Base-by-base conservation (phyloP, 2,888 invertebrate species). In the Troides oblongomaculatus region DNA sequence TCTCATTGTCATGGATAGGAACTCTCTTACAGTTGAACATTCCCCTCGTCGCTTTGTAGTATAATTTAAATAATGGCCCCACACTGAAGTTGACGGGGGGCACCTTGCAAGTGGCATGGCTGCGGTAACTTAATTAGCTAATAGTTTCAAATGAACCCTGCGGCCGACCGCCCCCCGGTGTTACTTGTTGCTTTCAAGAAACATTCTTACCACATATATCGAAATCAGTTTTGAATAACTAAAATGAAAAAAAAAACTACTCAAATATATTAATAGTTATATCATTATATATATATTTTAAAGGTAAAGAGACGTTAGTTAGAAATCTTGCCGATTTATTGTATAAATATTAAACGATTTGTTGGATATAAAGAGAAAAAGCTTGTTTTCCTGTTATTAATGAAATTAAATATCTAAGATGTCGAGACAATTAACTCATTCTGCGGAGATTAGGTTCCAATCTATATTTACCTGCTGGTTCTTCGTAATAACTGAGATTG, bases 41-140 rank as follows among this genome's bases (percentile, higher is more conserved):
- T 17, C n/a, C 30, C 53, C 7, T 56, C 4, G n/a, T n/a, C n/a
- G 50, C 50, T 17, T 50, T 17, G 18, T n/a, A 57, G 18, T 5
- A 57, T 12, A 57, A 58, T 21, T 25, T 21, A 59, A 30, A 12
- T 30, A 14, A 59, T 59, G 17, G 59, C 59, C 30, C 59, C 57
- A 21, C 21, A 57, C n/a, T 21, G 30, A 25, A 25, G 60, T n/a
- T 0, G 39, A 61, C 39, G 17, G 39, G 39, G 39, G 39, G 60
- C 60, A 17, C 4, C 30, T n/a, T 39, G 60, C 60, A 39, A 61
- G 60, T 61, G 60, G 60, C 39, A 61, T 61, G n/a, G 18, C 39
- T 61, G 60, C 60, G 60, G 60, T 61, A 61, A 61, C 60, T 25
- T 61, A 25, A 61, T 61, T 61, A 61, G 60, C 39, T 61, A 61